These are phyloP conservation scores for Prosapia bicincta DNA, from an alignment of 2,888 invertebrate genomes.

Conservation along the genomic window DNA sequence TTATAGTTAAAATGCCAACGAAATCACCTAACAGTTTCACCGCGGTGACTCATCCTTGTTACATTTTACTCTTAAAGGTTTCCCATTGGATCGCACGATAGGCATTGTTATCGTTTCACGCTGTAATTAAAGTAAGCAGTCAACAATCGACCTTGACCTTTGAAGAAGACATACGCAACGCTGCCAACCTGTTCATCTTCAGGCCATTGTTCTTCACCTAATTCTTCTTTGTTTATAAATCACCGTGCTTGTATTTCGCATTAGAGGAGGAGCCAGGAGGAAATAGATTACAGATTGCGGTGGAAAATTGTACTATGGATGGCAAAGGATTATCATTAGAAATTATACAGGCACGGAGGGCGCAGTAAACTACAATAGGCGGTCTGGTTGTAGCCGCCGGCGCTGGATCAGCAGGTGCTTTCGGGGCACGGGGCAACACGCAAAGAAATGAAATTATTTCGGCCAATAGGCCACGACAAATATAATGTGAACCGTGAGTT, in stretches of 20 bases:
- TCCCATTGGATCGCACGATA: background rate
- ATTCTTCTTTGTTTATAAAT: background rate
- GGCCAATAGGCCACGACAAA: too few relatives aligned
- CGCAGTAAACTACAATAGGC: background rate
- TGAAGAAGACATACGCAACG: background rate
- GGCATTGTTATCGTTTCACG: background rate
- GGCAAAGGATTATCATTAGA: background rate
- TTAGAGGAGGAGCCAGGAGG: background rate
- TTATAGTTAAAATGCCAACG: too few relatives aligned
- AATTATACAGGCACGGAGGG: background rate
- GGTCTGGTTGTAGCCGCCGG: too few relatives aligned
- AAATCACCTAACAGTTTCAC: background rate
- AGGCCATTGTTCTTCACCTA: background rate
- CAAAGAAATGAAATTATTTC: too few relatives aligned
- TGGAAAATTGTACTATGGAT: background rate
- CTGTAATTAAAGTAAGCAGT: background rate
- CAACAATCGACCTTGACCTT: background rate
- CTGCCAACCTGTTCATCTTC: background rate
- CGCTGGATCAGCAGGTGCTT: too few relatives aligned
- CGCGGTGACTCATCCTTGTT: background rate
- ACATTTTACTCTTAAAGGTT: background rate
- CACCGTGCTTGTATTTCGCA: background rate
- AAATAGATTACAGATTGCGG: background rate
- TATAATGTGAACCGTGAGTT: too few relatives aligned
- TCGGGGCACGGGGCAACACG: too few relatives aligned